These are phyloP conservation scores for Synanthedon formicaeformis DNA, from an alignment of 2,888 invertebrate genomes.

Conservation along the genomic window DNA sequence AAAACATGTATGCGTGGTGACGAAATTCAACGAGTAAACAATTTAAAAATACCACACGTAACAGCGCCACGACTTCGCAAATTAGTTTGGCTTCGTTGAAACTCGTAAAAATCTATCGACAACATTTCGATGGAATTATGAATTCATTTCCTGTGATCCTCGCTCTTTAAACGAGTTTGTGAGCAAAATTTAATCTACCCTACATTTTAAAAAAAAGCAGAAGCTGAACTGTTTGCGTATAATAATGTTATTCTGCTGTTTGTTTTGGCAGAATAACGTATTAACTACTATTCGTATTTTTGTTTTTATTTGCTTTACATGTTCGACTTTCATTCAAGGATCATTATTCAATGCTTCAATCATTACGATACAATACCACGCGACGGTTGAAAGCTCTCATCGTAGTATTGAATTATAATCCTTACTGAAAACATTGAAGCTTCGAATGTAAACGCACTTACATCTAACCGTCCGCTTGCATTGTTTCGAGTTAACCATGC, in stretches of 20 bases:
- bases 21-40: neutral
- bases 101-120: too few relatives aligned
- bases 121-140: too few relatives aligned
- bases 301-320: constrained; percentile 43
- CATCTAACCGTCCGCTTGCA: constrained; percentile 61
- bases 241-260: too few relatives aligned
- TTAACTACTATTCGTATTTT: constrained; percentile 4
- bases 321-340: constrained; percentile 55
- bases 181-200: too few relatives aligned
- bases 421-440: constrained; percentile 42
- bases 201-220: too few relatives aligned
- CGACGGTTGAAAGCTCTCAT: neutral
- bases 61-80: neutral
- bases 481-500: constrained; percentile 60
- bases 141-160: too few relatives aligned
- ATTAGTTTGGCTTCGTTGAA: constrained; percentile 5
- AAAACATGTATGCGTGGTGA: constrained; percentile 3
- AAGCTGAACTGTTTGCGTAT: too few relatives aligned
- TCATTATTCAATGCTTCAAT: constrained; percentile 43
- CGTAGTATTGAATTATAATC: constrained; percentile 39
- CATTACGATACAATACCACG: constrained; percentile 1
- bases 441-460: constrained; percentile 33
- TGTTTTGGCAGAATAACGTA: too few relatives aligned
- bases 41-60: neutral
- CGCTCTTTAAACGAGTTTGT: too few relatives aligned